Conservation (phyloP, 2,888 invertebrate genomes). For the Lymantria dispar region DNA sequence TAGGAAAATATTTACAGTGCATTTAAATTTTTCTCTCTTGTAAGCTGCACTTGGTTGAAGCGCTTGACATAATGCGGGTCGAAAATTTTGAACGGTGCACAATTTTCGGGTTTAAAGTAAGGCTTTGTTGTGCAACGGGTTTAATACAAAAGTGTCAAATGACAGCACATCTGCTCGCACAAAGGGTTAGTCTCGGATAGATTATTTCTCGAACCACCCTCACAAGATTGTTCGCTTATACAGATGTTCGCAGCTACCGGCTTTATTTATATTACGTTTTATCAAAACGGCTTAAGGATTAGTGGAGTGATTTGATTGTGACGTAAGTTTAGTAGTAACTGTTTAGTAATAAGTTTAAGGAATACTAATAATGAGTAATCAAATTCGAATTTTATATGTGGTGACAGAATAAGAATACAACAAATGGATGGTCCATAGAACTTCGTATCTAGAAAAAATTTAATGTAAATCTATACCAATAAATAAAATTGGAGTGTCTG, state of each 20-base stretch:
- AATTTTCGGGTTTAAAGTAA: slow-evolving; percentile 79
- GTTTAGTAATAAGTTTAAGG: too few species aligned
- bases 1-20: not conserved
- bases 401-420: too few species aligned
- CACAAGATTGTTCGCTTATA: slow-evolving; percentile 78
- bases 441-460: too few species aligned
- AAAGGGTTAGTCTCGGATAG: slow-evolving; percentile 79
- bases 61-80: slow-evolving; percentile 74
- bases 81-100: slow-evolving; percentile 74
- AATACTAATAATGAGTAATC: too few species aligned
- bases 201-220: slow-evolving; percentile 81
- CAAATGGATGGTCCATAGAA: too few species aligned
- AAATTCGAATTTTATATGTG: too few species aligned
- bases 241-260: slow-evolving; percentile 62
- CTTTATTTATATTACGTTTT: slow-evolving; percentile 46
- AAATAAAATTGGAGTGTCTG: too few species aligned
- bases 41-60: slow-evolving; percentile 47
- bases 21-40: slow-evolving; percentile 31
- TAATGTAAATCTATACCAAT: too few species aligned
- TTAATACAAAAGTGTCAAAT: slow-evolving; percentile 83
- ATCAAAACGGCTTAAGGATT: slow-evolving; percentile 43
- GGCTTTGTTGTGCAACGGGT: slow-evolving; percentile 81
- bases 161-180: slow-evolving; percentile 80
- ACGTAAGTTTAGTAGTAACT: not conserved
- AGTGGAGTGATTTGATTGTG: slow-evolving; percentile 29